phyloP scores from a whole-genome alignment of 2,113 vertebrate species.

The Microcebus lehilahytsara region DNA sequence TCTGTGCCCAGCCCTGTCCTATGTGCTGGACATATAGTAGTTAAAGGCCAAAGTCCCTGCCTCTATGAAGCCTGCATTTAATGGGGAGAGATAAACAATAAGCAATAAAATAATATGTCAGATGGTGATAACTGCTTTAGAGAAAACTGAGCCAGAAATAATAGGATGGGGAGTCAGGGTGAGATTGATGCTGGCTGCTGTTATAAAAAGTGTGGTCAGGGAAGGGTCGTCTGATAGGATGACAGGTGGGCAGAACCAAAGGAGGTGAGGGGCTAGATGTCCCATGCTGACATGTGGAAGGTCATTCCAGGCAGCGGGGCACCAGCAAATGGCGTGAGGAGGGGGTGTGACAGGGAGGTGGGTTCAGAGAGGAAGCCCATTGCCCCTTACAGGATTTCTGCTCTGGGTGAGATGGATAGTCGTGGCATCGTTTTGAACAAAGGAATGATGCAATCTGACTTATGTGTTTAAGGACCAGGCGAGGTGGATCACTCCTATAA shows the following conservation, averaged over 20 bases:
- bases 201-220: neutral
- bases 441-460: neutral
- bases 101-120: neutral
- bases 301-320: neutral
- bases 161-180: neutral
- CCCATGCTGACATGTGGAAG: neutral
- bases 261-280: neutral
- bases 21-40: neutral
- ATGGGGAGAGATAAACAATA: neutral
- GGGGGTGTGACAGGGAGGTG: neutral
- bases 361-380: neutral
- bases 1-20: neutral
- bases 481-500: too few species aligned
- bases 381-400: neutral
- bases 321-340: neutral
- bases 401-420: neutral
- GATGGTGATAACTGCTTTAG: neutral
- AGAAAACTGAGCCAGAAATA: neutral
- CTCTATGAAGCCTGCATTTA: neutral
- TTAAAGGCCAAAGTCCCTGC: neutral
- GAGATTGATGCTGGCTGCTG: neutral
- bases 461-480: neutral
- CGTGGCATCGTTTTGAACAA: neutral
- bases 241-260: neutral
- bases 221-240: neutral